phyloP scores from a whole-genome alignment of 2,113 vertebrate genomes.

The Nannospalax galili region DNA sequence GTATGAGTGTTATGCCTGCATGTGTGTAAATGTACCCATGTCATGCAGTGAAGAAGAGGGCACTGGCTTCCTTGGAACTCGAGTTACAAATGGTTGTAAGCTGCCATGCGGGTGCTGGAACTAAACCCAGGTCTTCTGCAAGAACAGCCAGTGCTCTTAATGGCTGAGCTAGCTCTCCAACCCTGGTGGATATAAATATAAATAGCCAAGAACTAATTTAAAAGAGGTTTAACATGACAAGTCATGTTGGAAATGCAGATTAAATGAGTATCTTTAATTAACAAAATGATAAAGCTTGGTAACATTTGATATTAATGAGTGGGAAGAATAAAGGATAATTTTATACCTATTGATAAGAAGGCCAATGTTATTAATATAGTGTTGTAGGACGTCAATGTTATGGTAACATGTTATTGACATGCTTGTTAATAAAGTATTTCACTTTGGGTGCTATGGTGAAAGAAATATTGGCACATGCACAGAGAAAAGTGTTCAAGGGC shows the following conservation, averaged over 20 bases:
- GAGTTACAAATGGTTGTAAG: no score
- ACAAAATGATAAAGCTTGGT: not conserved
- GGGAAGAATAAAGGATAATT: not conserved
- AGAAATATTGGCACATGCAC: not conserved
- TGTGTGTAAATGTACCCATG: no score
- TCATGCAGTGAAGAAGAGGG: no score
- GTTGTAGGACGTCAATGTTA: not conserved
- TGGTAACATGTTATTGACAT: not conserved
- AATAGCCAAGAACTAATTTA: not conserved
- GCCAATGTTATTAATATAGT: not conserved
- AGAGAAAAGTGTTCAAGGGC: conserved; percentile 1
- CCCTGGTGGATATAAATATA: not conserved
- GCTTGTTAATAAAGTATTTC: not conserved
- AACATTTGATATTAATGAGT: not conserved
- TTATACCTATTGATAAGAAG: not conserved
- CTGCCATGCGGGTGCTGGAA: no score
- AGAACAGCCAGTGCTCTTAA: no score
- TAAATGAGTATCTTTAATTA: not conserved
- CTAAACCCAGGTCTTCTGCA: no score
- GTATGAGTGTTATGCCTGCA: no score
- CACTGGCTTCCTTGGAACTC: no score
- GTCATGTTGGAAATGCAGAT: conserved; percentile 4
- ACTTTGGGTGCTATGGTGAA: not conserved
- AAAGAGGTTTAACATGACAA: not conserved
- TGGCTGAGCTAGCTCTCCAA: no score